Conservation (phyloP, 1,140 invertebrate species). For the Leptopilina clavipes region DNA sequence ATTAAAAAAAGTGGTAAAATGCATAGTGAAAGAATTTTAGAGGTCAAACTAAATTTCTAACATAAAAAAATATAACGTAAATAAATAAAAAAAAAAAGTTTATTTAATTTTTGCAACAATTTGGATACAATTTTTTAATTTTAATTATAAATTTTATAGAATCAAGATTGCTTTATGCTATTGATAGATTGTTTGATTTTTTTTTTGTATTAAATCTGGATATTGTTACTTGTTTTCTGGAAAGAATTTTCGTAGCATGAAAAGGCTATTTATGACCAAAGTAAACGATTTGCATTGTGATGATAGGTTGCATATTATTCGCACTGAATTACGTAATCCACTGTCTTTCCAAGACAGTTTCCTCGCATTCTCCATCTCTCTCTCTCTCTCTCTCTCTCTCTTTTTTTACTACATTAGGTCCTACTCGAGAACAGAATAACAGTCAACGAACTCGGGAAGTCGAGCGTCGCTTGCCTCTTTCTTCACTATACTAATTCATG, state of each 20-base stretch:
- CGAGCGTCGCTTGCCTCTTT: conserved; percentile 57
- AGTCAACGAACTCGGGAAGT: conserved; percentile 61
- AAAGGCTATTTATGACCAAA: conserved; percentile 40
- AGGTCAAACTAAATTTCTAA: no score
- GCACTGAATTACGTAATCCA: not conserved
- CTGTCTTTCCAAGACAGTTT: conserved; percentile 23
- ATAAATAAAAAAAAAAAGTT: no score
- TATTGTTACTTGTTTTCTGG: not conserved
- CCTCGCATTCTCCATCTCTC: conserved; percentile 37
- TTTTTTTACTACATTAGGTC: conserved; percentile 53
- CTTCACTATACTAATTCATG: conserved; percentile 34
- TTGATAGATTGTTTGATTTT: no score
- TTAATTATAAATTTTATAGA: no score
- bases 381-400: conserved; percentile 40
- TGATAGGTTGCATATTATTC: conserved; percentile 2
- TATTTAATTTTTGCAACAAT: no score
- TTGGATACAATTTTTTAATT: no score
- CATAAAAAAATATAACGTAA: no score
- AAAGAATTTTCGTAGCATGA: conserved; percentile 4
- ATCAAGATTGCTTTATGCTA: no score
- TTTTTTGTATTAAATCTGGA: not conserved
- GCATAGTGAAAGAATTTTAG: no score
- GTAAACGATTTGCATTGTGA: conserved; percentile 36
- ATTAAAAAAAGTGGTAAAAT: no score
- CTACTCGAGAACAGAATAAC: conserved; percentile 51